These are phyloP conservation scores for Australoheros scitulus DNA, from an alignment of 2,113 vertebrate species.

Conservation along the genomic window DNA sequence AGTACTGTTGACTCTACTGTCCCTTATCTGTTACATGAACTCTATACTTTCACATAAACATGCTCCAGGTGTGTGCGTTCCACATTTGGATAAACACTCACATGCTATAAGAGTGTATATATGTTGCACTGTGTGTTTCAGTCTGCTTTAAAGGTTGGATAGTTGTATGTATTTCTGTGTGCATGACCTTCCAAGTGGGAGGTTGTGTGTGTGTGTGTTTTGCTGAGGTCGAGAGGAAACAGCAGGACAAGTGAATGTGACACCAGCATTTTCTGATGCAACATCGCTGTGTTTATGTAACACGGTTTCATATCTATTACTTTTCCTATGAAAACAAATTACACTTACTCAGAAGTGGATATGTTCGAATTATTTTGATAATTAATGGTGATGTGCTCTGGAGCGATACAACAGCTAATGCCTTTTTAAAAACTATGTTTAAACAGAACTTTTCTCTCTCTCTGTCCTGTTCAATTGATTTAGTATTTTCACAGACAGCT, in stretches of 20 bases:
- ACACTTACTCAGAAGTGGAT: neutral
- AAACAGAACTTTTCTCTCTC: neutral
- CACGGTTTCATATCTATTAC: neutral
- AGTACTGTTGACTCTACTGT: constrained; percentile 77
- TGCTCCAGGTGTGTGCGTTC: constrained; percentile 21
- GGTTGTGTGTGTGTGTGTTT: constrained; percentile 16
- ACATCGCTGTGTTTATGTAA: constrained; percentile 7
- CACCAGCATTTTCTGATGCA: constrained; percentile 30
- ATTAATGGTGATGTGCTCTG: neutral
- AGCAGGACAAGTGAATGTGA: constrained; percentile 44
- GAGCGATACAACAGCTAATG: neutral
- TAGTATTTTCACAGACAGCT: neutral
- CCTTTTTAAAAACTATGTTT: neutral
- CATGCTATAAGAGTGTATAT: neutral
- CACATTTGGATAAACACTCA: constrained; percentile 16
- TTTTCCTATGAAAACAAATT: neutral
- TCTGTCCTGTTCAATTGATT: neutral
- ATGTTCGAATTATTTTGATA: neutral
- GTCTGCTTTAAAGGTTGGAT: neutral
- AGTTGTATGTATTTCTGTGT: neutral
- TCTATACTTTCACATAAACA: constrained; percentile 78
- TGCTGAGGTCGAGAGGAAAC: constrained; percentile 15
- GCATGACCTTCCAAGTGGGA: neutral
- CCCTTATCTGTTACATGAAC: constrained; percentile 80
- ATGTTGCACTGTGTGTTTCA: neutral